A percentile compares a stretch with the other conserved stretches of the same genome.
These are phyloP conservation scores for Agriopis leucophaearia DNA, from an alignment of 2,888 invertebrate genomes.

Conservation along the genomic window DNA sequence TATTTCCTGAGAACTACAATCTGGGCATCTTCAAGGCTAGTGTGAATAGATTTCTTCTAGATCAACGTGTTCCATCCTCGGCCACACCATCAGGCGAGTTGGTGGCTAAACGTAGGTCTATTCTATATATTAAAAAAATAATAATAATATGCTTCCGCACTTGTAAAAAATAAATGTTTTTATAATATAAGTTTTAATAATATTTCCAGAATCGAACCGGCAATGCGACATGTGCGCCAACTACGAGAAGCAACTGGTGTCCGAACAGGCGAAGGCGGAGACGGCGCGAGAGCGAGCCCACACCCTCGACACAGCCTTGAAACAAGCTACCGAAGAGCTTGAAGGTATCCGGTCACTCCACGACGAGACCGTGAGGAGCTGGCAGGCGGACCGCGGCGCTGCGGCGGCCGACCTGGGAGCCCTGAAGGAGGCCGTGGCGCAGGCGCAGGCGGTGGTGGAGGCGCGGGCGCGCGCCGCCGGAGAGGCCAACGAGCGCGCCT, in stretches of 20 bases:
- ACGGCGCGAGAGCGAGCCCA: conserved; percentile 60
- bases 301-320: conserved; percentile 66
- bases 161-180: too few relatives aligned
- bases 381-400: conserved; percentile 61
- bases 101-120: too few relatives aligned
- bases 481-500: conserved; percentile 57
- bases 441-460: conserved; percentile 47
- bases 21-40: too few relatives aligned
- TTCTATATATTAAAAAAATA: too few relatives aligned
- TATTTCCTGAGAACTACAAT: too few relatives aligned
- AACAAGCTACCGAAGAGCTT: conserved; percentile 78
- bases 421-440: conserved; percentile 48
- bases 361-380: conserved; percentile 78
- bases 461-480: conserved; percentile 52
- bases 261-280: conserved; percentile 88
- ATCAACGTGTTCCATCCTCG: too few relatives aligned
- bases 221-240: conserved; percentile 95
- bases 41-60: too few relatives aligned
- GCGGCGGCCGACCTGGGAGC: conserved; percentile 46
- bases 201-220: conserved; percentile 47
- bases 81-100: too few relatives aligned
- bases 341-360: conserved; percentile 83
- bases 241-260: conserved; percentile 93
- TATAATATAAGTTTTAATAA: neutral
- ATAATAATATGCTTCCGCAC: too few relatives aligned